Evolutionary conservation across 2,888 invertebrate genomes (phyloP), one percentile per base, ranked within the genome.

Genomic region (Mythimna vitellina): DNA sequence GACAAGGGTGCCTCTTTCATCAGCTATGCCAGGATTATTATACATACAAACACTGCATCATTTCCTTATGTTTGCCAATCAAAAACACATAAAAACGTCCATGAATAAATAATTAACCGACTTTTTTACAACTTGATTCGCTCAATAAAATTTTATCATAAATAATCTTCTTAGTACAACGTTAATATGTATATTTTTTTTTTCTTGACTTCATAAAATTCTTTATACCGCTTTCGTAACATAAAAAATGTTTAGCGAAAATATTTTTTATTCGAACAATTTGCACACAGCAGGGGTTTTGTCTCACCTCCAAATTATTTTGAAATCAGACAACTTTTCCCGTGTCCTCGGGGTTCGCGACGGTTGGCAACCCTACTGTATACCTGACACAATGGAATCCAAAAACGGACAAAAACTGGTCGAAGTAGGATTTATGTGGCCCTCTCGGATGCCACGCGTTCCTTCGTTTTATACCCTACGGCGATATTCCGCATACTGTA

Each of bases 381-480:
- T 92, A 93, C 93, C 93, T 92, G 93, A 90, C 93, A 92, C 91
- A 89, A 89, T 86, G 93, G 93, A 83, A 94, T 93, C 87, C 91
- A 86, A 93, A 93, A 93, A 92, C 80, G 91, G 80, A 89, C 89
- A 94, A 94, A 93, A 93, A 91, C 80, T 77, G 81, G 73, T 80
- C 88, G 86, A 88, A 88, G 87, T 74, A 84, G 87, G 90, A 93
- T 93, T 93, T 92, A 93, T 92, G 88, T 86, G 85, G 70, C 71
- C 68, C 75, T 76, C 69, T 66, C 63, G 76, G 72, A 85, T 86
- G 78, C 90, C 89, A 78, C 70, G 81, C 86, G 86, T 86, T 80
- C 77, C 74, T 83, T 63, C 62, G 70, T 53, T 77, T 77, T 78
- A 78, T 81, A 70, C 76, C 85, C 74, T 75, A 65, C 69, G 78